Conservation (phyloP, 2,113 vertebrate species). For the Spermophilus dauricus region DNA sequence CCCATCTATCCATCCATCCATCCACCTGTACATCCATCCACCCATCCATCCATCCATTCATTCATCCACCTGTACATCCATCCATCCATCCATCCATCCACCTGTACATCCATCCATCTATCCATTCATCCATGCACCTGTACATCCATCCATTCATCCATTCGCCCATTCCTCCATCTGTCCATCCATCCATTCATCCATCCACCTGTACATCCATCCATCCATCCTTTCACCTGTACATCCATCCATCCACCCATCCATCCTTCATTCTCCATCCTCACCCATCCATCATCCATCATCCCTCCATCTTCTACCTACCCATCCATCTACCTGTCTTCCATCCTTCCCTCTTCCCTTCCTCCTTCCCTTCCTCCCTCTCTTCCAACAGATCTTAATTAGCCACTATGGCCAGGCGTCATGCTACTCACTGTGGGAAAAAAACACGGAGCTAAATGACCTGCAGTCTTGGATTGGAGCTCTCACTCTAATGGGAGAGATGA, state of each 20-base stretch:
- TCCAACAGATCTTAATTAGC: constrained; percentile 35
- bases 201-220: background rate
- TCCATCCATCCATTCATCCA: background rate
- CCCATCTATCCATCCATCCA: background rate
- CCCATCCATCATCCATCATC: too few relatives aligned
- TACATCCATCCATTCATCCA: background rate
- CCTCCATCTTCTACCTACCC: background rate
- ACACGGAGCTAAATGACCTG: background rate
- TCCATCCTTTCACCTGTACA: background rate
- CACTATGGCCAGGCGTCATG: background rate
- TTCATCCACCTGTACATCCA: background rate
- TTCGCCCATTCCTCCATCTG: too few relatives aligned
- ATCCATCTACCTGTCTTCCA: background rate
- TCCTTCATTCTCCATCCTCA: background rate
- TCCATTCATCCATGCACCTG: too few relatives aligned
- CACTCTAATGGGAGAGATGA: background rate
- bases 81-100: background rate
- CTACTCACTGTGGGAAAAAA: background rate
- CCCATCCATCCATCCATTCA: accelerated
- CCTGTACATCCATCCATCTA: background rate
- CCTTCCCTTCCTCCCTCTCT: background rate
- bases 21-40: background rate
- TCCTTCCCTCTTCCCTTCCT: background rate
- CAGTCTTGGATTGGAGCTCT: constrained; percentile 5
- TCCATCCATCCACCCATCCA: background rate